These are phyloP conservation scores for Crotalus tigris DNA, from an alignment of 2,113 vertebrate species.

Conservation along the genomic window DNA sequence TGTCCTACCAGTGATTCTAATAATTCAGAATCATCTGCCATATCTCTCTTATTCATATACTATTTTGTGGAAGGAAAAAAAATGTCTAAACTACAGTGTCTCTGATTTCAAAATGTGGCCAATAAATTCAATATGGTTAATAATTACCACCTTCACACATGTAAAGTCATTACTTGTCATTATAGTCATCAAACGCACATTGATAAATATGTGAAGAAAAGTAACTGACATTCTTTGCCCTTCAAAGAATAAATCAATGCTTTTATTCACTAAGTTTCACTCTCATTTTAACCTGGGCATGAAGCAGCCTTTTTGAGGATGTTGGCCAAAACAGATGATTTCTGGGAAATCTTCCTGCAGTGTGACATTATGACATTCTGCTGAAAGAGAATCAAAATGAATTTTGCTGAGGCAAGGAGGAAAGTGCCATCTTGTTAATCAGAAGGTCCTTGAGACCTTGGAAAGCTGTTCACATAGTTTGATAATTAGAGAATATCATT, in stretches of 20 bases:
- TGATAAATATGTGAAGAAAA: neutral
- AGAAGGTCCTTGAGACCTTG: conserved; percentile 42
- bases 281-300: neutral
- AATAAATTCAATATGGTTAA: neutral
- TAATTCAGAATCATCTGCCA: neutral
- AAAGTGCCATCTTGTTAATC: conserved; percentile 37
- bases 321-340: conserved; percentile 29
- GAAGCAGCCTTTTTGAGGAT: conserved; percentile 5
- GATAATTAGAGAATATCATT: conserved; percentile 40
- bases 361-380: neutral
- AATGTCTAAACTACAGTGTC: neutral
- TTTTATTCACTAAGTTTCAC: conserved; percentile 1
- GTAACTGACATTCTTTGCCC: neutral
- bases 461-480: conserved; percentile 43
- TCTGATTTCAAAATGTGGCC: neutral
- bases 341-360: conserved; percentile 25
- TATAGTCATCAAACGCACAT: too few species aligned
- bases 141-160: neutral
- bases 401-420: conserved; percentile 40
- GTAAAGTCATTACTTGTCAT: neutral
- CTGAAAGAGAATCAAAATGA: conserved; percentile 27
- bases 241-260: neutral
- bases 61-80: neutral
- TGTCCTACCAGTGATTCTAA: neutral
- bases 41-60: neutral